Conservation (phyloP, 1,140 invertebrate species). For the Ptiloglossa arizonensis region DNA sequence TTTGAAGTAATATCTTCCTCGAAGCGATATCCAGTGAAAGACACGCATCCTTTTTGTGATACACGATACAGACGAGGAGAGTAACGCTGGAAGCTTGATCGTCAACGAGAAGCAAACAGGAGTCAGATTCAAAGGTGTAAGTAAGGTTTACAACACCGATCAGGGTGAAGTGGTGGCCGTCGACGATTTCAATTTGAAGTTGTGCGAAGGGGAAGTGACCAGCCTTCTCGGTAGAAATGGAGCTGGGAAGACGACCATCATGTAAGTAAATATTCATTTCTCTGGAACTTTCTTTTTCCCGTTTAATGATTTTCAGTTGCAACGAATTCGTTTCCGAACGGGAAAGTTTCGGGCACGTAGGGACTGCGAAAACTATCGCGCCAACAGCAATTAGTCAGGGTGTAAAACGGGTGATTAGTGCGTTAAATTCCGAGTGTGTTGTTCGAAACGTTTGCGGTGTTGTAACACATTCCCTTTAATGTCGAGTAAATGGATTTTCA, state of each 20-base stretch:
- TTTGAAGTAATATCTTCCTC: neutral
- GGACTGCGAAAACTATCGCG: too few species aligned
- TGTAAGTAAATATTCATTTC: constrained; percentile 82
- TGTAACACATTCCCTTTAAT: neutral
- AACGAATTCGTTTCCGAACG: too few species aligned
- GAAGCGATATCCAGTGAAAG: neutral
- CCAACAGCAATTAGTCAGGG: too few species aligned
- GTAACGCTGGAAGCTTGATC: constrained; percentile 69
- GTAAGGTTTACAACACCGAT: constrained; percentile 79
- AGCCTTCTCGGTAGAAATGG: constrained; percentile 91
- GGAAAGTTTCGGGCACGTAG: too few species aligned
- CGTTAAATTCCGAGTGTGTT: constrained; percentile 4
- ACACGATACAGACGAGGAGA: constrained; percentile 66
- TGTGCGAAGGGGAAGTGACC: constrained; percentile 86
- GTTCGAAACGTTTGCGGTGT: neutral
- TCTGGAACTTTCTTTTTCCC: neutral
- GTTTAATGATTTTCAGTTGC: too few species aligned
- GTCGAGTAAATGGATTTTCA: neutral
- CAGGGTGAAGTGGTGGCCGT: constrained; percentile 82
- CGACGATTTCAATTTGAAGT: constrained; percentile 87
- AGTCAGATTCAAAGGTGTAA: constrained; percentile 80
- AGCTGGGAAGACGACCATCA: constrained; percentile 91
- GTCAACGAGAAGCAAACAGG: constrained; percentile 79
- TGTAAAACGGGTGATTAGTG: neutral
- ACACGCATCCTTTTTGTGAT: neutral